Percentiles rank a stretch among this genome's conserved stretches.
phyloP scores from a whole-genome alignment of 2,888 invertebrate species.

The Leucophora obtusa region DNA sequence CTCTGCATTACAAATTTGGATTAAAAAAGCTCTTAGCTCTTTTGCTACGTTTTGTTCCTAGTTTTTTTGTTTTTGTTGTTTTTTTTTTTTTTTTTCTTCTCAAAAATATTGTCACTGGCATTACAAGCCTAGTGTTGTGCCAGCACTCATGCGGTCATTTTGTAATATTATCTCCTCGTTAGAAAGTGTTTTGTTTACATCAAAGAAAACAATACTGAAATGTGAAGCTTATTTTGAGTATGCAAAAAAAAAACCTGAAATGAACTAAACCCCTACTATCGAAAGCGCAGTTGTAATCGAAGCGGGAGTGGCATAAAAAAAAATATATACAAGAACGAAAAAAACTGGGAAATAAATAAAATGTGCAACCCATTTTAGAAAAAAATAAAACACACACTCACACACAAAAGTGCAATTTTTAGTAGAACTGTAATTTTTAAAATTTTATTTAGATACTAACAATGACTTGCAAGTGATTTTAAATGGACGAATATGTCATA shows the following conservation, averaged over 20 bases:
- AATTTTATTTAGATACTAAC: background rate
- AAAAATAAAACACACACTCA: conserved; percentile 29
- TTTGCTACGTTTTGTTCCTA: conserved; percentile 6
- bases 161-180: conserved; percentile 54
- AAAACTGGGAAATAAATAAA: conserved; percentile 28
- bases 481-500: background rate
- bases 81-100: conserved; percentile 3
- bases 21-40: conserved; percentile 4
- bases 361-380: conserved; percentile 52
- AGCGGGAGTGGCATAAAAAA: conserved; percentile 64
- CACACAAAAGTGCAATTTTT: conserved; percentile 30
- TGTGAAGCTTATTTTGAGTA: conserved; percentile 34
- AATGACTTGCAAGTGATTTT: background rate
- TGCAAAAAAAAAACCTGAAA: conserved; percentile 9
- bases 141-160: conserved; percentile 76
- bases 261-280: conserved; percentile 12
- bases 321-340: background rate
- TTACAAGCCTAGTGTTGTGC: conserved; percentile 74
- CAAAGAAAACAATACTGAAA: conserved; percentile 18
- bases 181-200: conserved; percentile 54
- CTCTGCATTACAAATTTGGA: conserved; percentile 31
- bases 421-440: background rate
- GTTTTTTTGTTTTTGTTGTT: background rate
- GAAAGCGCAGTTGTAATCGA: conserved; percentile 51
- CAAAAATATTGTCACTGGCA: conserved; percentile 66